phyloP scores from a whole-genome alignment of 2,888 invertebrate species.

The Luperina testacea region DNA sequence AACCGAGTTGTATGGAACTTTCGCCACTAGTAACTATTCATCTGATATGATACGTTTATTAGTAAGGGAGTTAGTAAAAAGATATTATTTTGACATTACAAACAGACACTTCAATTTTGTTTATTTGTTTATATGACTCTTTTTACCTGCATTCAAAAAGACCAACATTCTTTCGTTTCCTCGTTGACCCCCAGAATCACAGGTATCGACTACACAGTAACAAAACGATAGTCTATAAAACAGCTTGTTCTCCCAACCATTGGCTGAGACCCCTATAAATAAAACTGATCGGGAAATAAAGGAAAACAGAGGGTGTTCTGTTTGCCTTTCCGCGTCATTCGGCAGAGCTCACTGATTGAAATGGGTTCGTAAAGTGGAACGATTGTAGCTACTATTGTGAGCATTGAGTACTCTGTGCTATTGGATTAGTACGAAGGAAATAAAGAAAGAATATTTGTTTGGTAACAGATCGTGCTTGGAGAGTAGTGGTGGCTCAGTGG shows the following conservation, averaged over 20 bases:
- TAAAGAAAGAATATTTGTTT: background rate
- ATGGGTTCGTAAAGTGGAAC: slow-evolving; percentile 11
- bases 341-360: slow-evolving; percentile 30
- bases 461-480: too few species aligned
- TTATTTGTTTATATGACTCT: too few species aligned
- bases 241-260: background rate
- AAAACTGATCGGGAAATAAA: slow-evolving; percentile 45
- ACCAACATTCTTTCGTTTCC: background rate
- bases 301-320: slow-evolving; percentile 29
- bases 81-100: too few species aligned
- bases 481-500: too few species aligned
- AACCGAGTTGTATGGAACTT: too few species aligned
- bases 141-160: background rate
- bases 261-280: slow-evolving; percentile 43
- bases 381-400: slow-evolving; percentile 4
- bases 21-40: too few species aligned
- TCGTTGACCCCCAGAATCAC: slow-evolving; percentile 10
- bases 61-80: too few species aligned
- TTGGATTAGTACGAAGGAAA: background rate
- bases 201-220: background rate
- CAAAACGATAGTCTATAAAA: slow-evolving; percentile 21
- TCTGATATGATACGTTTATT: too few species aligned
- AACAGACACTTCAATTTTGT: too few species aligned
- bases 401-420: background rate
- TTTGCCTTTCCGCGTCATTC: slow-evolving; percentile 33